Evolutionary conservation across 2,888 invertebrate genomes (phyloP), one percentile per base, ranked within the genome.

Genomic region (Nemapogon koenigi): DNA sequence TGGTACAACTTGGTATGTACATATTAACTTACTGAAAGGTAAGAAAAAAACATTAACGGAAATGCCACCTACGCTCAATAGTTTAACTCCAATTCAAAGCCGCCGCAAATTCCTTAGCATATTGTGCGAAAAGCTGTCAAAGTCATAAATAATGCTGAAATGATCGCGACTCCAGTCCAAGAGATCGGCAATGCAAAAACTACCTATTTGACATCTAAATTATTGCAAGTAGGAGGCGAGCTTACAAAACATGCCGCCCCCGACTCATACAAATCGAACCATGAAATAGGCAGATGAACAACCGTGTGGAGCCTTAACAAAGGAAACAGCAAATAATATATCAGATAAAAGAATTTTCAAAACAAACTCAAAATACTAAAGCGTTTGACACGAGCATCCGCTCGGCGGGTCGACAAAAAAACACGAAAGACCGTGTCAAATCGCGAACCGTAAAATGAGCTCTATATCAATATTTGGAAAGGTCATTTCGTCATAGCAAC

Each of bases 331-430:
- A 65, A 78, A 67, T 62, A 65, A 78, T 73, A 71, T 65, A 72
- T 70, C 75, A 73, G 68, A 79, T 76, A 79, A 79, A 80, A 78
- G 78, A 78, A 71, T 78, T 76, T 79, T 79, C 76, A 78, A 79
- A 78, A 78, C 79, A 80, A 79, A 78, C 75, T 78, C 76, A 72
- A 75, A 73, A 75, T 76, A 76, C 72, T 72, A 69, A 76, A 73
- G 73, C 76, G 73, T 71, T 79, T 76, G 79, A 78, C 79, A 75
- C 75, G 76, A 73, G 78, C 79, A 80, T 79, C 79, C 78, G 78
- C 70, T 73, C 55, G 57, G 50, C 50, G 33, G 31, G 25, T 17
- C 22, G 51, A 62, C 68, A 73, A 76, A 75, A 75, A n/a, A 73
- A 73, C 49, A 58, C 46, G 49, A 49, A 49, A 47, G 45, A 50